These are phyloP conservation scores for Drosophila mulleri DNA, from an alignment of 2,888 invertebrate species.

Conservation along the genomic window DNA sequence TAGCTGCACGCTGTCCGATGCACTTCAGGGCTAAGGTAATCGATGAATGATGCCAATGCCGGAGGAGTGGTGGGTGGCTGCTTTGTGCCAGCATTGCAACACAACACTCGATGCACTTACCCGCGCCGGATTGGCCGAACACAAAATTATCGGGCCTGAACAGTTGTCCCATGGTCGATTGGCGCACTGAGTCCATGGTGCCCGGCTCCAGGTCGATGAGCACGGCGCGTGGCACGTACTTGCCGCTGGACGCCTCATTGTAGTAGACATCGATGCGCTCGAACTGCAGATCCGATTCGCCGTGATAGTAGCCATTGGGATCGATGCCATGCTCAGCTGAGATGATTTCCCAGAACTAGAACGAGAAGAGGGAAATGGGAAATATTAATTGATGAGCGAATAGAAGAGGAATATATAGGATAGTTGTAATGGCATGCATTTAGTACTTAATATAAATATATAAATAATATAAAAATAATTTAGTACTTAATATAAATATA, in stretches of 20 bases:
- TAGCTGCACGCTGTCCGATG: slow-evolving; percentile 31
- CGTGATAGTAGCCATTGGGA: slow-evolving; percentile 89
- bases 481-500: no score
- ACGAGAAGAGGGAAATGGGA: slow-evolving; percentile 20
- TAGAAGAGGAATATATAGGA: no score
- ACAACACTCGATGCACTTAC: slow-evolving; percentile 81
- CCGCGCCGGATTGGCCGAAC: slow-evolving; percentile 93
- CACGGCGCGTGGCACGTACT: slow-evolving; percentile 94
- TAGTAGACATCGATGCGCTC: slow-evolving; percentile 93
- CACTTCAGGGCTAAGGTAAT: slow-evolving; percentile 3
- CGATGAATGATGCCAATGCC: slow-evolving; percentile 23
- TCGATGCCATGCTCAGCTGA: slow-evolving; percentile 93
- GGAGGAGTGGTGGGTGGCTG: neutral
- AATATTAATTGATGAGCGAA: neutral
- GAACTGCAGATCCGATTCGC: slow-evolving; percentile 90
- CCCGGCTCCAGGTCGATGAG: slow-evolving; percentile 95
- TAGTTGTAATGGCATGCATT: no score
- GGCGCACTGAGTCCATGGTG: slow-evolving; percentile 94
- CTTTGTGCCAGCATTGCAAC: neutral
- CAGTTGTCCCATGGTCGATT: slow-evolving; percentile 91
- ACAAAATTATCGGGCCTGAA: slow-evolving; percentile 95
- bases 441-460: no score
- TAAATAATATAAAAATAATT: no score
- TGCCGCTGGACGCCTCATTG: slow-evolving; percentile 89
- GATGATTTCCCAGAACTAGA: slow-evolving; percentile 91